Evolutionary conservation across 2,888 invertebrate species (phyloP).

Genomic region (Monoplex corrugatus): DNA sequence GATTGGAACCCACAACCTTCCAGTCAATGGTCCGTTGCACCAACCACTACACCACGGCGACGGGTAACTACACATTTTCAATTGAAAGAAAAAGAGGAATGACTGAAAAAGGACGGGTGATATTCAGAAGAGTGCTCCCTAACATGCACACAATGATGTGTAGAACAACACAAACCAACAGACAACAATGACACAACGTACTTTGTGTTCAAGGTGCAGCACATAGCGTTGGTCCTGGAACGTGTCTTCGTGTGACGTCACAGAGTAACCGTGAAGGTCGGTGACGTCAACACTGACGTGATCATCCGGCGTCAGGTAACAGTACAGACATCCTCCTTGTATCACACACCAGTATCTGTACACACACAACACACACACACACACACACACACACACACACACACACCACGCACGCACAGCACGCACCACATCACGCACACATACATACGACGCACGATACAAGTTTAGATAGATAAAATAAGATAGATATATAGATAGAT

Average conservation of each 20-base stretch:
- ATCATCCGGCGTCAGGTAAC: slow-evolving; percentile 68
- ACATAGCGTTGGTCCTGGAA: slow-evolving; percentile 70
- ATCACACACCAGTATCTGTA: slow-evolving; percentile 72
- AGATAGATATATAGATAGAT: neutral
- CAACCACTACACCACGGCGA: too few relatives aligned
- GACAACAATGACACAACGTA: slow-evolving; percentile 46
- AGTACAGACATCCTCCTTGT: slow-evolving; percentile 67
- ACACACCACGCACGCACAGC: slow-evolving; percentile 66
- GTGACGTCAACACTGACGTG: slow-evolving; percentile 68
- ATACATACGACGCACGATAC: neutral
- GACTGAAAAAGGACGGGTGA: too few relatives aligned
- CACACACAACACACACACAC: slow-evolving; percentile 5
- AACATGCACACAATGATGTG: too few relatives aligned
- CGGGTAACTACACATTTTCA: too few relatives aligned
- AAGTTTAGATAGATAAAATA: neutral
- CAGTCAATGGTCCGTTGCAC: too few relatives aligned
- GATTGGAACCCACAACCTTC: too few relatives aligned
- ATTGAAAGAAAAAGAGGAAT: too few relatives aligned
- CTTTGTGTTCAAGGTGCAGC: slow-evolving; percentile 67
- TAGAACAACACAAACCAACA: neutral
- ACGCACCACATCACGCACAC: neutral
- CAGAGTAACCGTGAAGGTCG: slow-evolving; percentile 68
- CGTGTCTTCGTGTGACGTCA: slow-evolving; percentile 64
- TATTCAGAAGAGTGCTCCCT: too few relatives aligned
- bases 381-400: neutral